phyloP scores from a whole-genome alignment of 2,797 vertebrate genomes.

The Bovichtus diacanthus region DNA sequence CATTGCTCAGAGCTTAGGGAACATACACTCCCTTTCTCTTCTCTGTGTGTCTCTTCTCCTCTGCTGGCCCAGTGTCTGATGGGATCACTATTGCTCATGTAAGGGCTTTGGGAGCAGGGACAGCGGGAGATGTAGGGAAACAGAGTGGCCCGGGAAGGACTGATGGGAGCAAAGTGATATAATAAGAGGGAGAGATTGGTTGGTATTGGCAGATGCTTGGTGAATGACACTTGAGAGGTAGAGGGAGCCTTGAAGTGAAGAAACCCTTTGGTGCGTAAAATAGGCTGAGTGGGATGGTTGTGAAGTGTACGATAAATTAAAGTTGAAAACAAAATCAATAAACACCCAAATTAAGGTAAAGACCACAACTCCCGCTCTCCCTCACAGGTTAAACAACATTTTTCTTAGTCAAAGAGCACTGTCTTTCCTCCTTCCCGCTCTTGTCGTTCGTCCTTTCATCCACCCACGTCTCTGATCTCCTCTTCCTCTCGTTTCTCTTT shows the following conservation, averaged over 20 bases:
- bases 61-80: constrained; percentile 59
- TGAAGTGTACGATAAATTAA: constrained; percentile 61
- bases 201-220: constrained; percentile 42
- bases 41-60: constrained; percentile 55
- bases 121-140: constrained; percentile 56
- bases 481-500: background rate
- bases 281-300: constrained; percentile 46
- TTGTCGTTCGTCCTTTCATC: constrained; percentile 38
- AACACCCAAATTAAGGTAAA: constrained; percentile 74
- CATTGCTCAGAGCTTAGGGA: constrained; percentile 76
- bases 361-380: constrained; percentile 49
- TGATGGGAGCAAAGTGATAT: constrained; percentile 64
- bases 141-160: constrained; percentile 45
- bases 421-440: constrained; percentile 31
- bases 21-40: constrained; percentile 68
- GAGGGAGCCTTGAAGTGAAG: constrained; percentile 41
- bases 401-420: constrained; percentile 57
- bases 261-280: constrained; percentile 65
- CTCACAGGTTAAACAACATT: constrained; percentile 64
- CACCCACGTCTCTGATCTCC: constrained; percentile 17
- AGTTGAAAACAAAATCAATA: constrained; percentile 73
- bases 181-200: constrained; percentile 54
- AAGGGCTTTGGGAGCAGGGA: constrained; percentile 70
- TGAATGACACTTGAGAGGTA: constrained; percentile 44
- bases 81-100: constrained; percentile 76